Conservation (phyloP, 2,113 vertebrate genomes). For the Vimba vimba region DNA sequence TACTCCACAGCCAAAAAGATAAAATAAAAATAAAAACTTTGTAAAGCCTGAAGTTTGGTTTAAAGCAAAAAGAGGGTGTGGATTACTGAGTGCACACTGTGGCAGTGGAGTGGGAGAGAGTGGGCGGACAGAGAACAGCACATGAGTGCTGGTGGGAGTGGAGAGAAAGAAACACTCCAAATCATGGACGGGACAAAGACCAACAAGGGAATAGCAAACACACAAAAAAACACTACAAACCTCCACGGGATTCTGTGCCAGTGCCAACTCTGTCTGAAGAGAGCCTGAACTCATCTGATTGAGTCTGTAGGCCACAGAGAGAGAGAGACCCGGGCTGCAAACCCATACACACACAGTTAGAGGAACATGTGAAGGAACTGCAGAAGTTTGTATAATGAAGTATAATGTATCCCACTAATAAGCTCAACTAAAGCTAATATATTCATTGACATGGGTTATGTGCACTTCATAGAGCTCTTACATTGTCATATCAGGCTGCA, state of each 20-base stretch:
- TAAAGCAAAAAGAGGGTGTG: constrained; percentile 5
- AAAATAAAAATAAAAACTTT: neutral
- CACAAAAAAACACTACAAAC: constrained; percentile 62
- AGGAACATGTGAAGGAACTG: neutral
- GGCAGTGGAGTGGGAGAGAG: constrained; percentile 19
- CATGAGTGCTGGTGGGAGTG: constrained; percentile 28
- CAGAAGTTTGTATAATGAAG: neutral
- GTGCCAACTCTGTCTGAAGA: constrained; percentile 81
- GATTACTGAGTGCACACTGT: constrained; percentile 15
- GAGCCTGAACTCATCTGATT: constrained; percentile 76
- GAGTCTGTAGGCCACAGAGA: constrained; percentile 71
- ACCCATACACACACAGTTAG: neutral
- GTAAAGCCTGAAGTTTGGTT: neutral
- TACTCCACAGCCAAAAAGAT: neutral
- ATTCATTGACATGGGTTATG: neutral
- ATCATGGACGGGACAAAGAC: neutral
- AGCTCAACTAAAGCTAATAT: neutral
- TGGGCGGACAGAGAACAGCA: constrained; percentile 2
- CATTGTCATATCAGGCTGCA: constrained; percentile 84
- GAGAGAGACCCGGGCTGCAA: constrained; percentile 68
- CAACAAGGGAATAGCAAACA: neutral
- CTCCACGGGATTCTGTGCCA: constrained; percentile 84
- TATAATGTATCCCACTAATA: neutral
- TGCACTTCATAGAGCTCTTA: constrained; percentile 64
- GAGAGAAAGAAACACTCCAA: constrained; percentile 30